These are phyloP conservation scores for Drosophila ficusphila DNA, from an alignment of 1,140 invertebrate genomes.

Conservation along the genomic window DNA sequence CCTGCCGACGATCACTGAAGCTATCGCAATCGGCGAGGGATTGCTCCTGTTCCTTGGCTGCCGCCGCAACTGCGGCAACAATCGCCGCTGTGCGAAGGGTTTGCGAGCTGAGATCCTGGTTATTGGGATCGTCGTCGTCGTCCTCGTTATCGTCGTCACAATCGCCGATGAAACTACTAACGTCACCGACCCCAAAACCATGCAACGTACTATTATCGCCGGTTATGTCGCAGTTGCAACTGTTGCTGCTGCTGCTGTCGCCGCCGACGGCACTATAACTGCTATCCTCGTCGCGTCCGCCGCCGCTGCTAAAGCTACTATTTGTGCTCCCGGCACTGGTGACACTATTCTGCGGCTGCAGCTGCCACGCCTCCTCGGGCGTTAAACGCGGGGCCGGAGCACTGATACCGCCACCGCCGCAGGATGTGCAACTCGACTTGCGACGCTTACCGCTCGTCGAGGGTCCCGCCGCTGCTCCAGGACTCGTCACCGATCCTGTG, in stretches of 20 bases:
- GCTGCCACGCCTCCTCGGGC: constrained; percentile 67
- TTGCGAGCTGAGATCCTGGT: constrained; percentile 67
- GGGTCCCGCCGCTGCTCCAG: constrained; percentile 7
- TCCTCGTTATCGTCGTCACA: constrained; percentile 52
- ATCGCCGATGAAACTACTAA: constrained; percentile 72
- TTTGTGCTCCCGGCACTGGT: constrained; percentile 73
- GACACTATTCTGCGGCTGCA: constrained; percentile 70
- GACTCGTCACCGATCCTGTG: constrained; percentile 23
- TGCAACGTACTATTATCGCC: constrained; percentile 76
- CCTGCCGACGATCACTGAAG: constrained; percentile 61
- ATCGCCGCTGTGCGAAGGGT: constrained; percentile 68
- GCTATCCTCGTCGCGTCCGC: constrained; percentile 62
- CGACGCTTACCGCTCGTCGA: constrained; percentile 45
- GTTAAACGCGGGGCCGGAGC: constrained; percentile 44
- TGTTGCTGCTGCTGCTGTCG: constrained; percentile 80
- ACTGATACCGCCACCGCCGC: constrained; percentile 37
- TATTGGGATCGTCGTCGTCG: constrained; percentile 51
- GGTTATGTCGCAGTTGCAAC: constrained; percentile 80
- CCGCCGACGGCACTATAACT: constrained; percentile 67
- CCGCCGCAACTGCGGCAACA: constrained; percentile 68
- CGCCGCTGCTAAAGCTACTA: constrained; percentile 67
- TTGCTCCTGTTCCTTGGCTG: constrained; percentile 52
- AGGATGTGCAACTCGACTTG: constrained; percentile 69
- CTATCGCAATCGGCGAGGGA: constrained; percentile 63
- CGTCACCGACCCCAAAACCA: constrained; percentile 73